Evolutionary conservation across 2,113 vertebrate species (phyloP), one percentile per base, ranked within the genome.

Genomic region (Macaca fascicularis): DNA sequence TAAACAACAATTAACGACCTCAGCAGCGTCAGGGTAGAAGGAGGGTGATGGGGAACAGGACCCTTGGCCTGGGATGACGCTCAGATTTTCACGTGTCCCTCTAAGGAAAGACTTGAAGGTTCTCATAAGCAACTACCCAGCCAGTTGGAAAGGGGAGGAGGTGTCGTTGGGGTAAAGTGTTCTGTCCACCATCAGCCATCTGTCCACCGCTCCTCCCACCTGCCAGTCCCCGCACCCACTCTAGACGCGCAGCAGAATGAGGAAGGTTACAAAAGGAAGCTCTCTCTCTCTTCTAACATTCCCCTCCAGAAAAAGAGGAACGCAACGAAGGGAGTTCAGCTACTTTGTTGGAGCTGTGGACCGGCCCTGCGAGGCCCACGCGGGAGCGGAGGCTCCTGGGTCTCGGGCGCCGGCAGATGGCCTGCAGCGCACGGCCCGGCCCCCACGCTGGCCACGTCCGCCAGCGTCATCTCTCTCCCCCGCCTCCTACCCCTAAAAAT

Each of bases 321-420:
- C 14, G 2, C 30, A 81, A 69, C 16, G 13, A 23, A 64, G 50
- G 55, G 3, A 17, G 67, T 6, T 72, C 81, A 30, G 70, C 89
- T 48, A 72, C 8, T 91, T 59, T n/a, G 85, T 40, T n/a, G 70
- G 57, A 83, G 32, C 79, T 61, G 67, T 25, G 86, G 50, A 32
- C 35, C 19, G 0, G 1, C 52, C 84, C 13, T 67, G 38, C 22
- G 55, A 88, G 90, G 43, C 75, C 83, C 64, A 43, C 1, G 35
- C 88, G 32, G 7, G 45, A 40, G 91, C 43, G 32, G 74, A 95
- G 89, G 90, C 97, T 96, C 93, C 75, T 43, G 43, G 82, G 85
- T 96, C 25, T 95, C 0, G 38, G 95, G 97, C 93, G 74, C 13
- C 74, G 48, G 97, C 98, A 98, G 98, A 98, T 96, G 98, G 98